phyloP scores from a whole-genome alignment of 1,140 invertebrate species.

The Hydropsyche tenuis region DNA sequence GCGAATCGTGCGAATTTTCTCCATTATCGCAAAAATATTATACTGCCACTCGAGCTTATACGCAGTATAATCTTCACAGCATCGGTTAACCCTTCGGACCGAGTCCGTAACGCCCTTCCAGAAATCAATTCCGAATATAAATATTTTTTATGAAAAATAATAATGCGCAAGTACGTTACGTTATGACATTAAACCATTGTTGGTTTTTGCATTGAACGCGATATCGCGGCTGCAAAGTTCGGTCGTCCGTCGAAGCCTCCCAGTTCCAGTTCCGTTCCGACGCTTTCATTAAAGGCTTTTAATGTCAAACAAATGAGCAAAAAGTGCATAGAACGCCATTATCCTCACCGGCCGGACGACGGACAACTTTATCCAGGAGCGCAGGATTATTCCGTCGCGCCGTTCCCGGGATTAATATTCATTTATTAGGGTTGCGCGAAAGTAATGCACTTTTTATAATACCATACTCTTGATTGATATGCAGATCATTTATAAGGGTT shows the following conservation, averaged over 20 bases:
- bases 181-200: slow-evolving; percentile 31
- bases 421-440: too few species aligned
- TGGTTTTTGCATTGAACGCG: neutral
- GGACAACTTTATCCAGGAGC: neutral
- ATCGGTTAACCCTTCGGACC: too few species aligned
- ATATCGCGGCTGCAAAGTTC: neutral
- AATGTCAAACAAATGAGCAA: slow-evolving; percentile 43
- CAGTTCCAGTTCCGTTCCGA: too few species aligned
- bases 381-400: neutral
- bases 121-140: slow-evolving; percentile 36
- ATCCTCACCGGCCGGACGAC: slow-evolving; percentile 1
- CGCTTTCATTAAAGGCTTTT: slow-evolving; percentile 38
- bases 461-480: too few species aligned
- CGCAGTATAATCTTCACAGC: too few species aligned
- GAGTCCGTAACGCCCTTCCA: slow-evolving; percentile 31
- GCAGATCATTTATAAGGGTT: too few species aligned
- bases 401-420: neutral
- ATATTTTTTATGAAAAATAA: too few species aligned
- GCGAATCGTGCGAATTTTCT: slow-evolving; percentile 5
- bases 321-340: slow-evolving; percentile 30
- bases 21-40: neutral
- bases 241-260: too few species aligned
- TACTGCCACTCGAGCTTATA: too few species aligned
- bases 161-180: too few species aligned
- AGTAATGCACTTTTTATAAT: too few species aligned